These are phyloP conservation scores for Parazoanthus atlanticus DNA, from an alignment of 92 coral and sea anemone species.

Conservation along the genomic window DNA sequence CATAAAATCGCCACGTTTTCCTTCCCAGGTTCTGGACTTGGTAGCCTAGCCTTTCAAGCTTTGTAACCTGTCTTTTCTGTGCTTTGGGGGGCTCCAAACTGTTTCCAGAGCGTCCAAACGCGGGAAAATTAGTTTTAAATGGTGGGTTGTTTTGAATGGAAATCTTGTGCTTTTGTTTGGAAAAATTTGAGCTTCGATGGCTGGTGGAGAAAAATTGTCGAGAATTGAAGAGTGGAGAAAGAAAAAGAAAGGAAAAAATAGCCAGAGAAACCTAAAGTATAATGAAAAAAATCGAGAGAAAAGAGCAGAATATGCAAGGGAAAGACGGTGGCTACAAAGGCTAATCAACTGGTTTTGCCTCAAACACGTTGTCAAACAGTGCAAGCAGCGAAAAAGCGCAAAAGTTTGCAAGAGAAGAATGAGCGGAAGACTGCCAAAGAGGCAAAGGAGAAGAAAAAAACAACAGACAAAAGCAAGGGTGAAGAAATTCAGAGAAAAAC, in stretches of 20 bases:
- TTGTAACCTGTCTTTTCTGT: conserved; percentile 36
- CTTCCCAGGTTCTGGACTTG: conserved; percentile 35
- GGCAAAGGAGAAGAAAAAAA: not conserved
- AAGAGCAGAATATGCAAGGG: conserved; percentile 15
- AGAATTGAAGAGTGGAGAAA: conserved; percentile 38
- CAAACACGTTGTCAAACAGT: conserved; percentile 18
- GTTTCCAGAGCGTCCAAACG: conserved; percentile 40
- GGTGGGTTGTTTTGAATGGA: conserved; percentile 15
- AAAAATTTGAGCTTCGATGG: conserved; percentile 22
- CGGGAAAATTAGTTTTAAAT: conserved; percentile 2
- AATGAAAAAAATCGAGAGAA: conserved; percentile 17
- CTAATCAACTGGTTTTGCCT: conserved; percentile 10
- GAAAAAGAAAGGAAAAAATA: conserved; percentile 27
- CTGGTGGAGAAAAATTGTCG: conserved; percentile 13
- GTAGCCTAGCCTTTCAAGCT: conserved; percentile 40
- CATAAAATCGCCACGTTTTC: conserved; percentile 35
- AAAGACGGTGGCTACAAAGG: conserved; percentile 5
- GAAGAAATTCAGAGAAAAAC: conserved; percentile 23
- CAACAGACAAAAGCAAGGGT: conserved; percentile 21
- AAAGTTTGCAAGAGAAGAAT: conserved; percentile 16
- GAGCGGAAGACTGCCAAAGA: conserved; percentile 6
- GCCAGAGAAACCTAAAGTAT: conserved; percentile 14
- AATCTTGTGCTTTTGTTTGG: conserved; percentile 30
- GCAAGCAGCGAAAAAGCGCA: conserved; percentile 9
- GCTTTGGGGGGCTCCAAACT: conserved; percentile 38